Evolutionary conservation across 2,888 invertebrate genomes (phyloP).

Genomic region (Gymnosoma rotundatum): DNA sequence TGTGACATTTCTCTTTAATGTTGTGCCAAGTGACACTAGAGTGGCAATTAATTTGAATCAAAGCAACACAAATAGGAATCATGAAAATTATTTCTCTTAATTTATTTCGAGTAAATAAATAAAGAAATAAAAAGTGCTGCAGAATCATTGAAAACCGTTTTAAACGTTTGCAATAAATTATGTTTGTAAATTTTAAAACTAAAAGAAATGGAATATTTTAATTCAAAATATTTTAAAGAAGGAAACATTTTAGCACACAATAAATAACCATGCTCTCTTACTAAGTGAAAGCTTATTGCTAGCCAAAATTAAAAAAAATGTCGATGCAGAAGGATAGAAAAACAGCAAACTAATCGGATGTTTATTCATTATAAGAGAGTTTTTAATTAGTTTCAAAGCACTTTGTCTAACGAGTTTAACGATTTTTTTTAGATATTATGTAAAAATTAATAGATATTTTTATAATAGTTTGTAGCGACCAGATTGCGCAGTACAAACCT

Average conservation of each 20-base stretch:
- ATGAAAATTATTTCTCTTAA: slow-evolving; percentile 7
- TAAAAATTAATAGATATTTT: too few relatives aligned
- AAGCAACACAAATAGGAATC: slow-evolving; percentile 1
- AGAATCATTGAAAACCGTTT: slow-evolving; percentile 28
- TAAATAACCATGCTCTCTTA: too few relatives aligned
- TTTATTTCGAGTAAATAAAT: not conserved
- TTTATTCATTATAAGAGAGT: too few relatives aligned
- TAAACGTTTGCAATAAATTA: slow-evolving; percentile 30
- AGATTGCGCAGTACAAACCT: too few relatives aligned
- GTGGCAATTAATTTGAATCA: slow-evolving; percentile 77
- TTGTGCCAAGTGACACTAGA: slow-evolving; percentile 78
- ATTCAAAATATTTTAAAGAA: not conserved
- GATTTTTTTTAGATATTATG: too few relatives aligned
- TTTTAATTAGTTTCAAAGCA: too few relatives aligned
- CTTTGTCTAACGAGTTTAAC: too few relatives aligned
- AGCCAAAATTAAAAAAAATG: too few relatives aligned
- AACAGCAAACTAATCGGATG: too few relatives aligned
- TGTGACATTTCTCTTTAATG: slow-evolving; percentile 80
- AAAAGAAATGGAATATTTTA: not conserved
- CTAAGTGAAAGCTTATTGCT: too few relatives aligned
- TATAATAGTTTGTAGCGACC: too few relatives aligned
- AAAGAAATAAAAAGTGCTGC: not conserved
- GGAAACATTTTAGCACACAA: not conserved
- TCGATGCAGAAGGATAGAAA: too few relatives aligned
- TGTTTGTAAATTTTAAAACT: not conserved